phyloP scores from a whole-genome alignment of 2,797 vertebrate genomes.

The Tachyglossus aculeatus region DNA sequence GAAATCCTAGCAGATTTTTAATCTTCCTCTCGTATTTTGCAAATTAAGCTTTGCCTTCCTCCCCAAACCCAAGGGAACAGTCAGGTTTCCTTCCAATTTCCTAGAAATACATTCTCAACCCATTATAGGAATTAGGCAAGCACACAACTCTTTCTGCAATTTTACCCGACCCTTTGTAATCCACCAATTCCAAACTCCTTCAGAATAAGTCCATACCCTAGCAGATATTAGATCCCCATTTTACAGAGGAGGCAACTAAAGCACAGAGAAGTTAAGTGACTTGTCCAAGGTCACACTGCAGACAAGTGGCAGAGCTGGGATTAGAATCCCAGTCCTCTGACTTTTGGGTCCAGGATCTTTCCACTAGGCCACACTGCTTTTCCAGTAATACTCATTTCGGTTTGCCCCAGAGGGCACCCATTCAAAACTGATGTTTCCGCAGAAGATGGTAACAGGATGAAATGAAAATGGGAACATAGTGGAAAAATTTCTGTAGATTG shows the following conservation, averaged over 20 bases:
- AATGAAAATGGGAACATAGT: constrained; percentile 55
- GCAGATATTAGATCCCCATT: too few relatives aligned
- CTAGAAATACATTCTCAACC: constrained; percentile 48
- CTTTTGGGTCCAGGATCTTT: constrained; percentile 44
- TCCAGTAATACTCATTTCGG: constrained; percentile 41
- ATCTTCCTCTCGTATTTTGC: constrained; percentile 51
- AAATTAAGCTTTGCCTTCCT: constrained; percentile 56
- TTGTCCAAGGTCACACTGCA: too few relatives aligned
- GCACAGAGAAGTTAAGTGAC: too few relatives aligned
- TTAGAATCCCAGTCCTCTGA: too few relatives aligned
- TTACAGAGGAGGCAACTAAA: too few relatives aligned
- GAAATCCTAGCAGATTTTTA: constrained; percentile 59
- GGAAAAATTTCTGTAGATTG: constrained; percentile 24
- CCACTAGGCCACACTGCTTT: constrained; percentile 9
- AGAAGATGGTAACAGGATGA: constrained; percentile 37
- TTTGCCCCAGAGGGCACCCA: constrained; percentile 36
- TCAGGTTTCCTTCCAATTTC: constrained; percentile 57
- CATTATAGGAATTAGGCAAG: constrained; percentile 56
- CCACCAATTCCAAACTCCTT: constrained; percentile 55
- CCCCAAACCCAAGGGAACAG: constrained; percentile 58
- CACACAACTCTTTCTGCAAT: too few relatives aligned
- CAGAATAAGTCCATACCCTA: constrained; percentile 62
- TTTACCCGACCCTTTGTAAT: constrained; percentile 59
- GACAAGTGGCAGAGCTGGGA: too few relatives aligned
- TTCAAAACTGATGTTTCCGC: constrained; percentile 48